A percentile compares a stretch with the other conserved stretches of the same genome.
phyloP scores from a whole-genome alignment of 2,888 invertebrate species.

The Lepeophtheirus nordmannii region DNA sequence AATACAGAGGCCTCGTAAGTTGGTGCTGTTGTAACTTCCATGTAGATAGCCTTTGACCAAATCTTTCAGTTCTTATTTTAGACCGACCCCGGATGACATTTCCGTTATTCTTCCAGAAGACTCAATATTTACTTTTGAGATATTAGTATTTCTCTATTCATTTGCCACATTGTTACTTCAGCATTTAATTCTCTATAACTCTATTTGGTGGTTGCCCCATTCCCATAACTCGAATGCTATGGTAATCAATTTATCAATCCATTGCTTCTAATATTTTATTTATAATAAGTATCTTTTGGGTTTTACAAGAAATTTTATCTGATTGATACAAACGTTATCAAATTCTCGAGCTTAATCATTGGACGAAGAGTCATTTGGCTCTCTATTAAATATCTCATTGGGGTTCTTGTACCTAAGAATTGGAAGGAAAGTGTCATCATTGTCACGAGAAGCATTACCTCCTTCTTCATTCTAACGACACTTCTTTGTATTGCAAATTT shows the following conservation, averaged over 20 bases:
- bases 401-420: conserved; percentile 34
- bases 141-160: conserved; percentile 63
- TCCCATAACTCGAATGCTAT: conserved; percentile 64
- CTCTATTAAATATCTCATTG: conserved; percentile 37
- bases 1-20: too few species aligned
- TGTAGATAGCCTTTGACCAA: too few species aligned
- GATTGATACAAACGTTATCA: conserved; percentile 71
- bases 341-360: conserved; percentile 64
- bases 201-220: conserved; percentile 92
- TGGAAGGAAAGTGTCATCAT: conserved; percentile 16
- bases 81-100: background rate
- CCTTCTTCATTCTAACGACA: background rate
- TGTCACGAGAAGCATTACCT: conserved; percentile 6
- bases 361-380: conserved; percentile 56
- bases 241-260: background rate
- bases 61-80: background rate
- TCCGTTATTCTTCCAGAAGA: conserved; percentile 45
- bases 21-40: too few species aligned
- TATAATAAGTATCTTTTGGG: conserved; percentile 23
- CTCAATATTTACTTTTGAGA: conserved; percentile 67
- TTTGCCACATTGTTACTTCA: conserved; percentile 63
- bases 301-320: conserved; percentile 75
- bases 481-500: conserved; percentile 40
- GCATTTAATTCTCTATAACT: conserved; percentile 82
- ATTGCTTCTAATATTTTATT: background rate